phyloP scores from a whole-genome alignment of 92 coral and sea anemone species.

The Phymanthus crucifer region DNA sequence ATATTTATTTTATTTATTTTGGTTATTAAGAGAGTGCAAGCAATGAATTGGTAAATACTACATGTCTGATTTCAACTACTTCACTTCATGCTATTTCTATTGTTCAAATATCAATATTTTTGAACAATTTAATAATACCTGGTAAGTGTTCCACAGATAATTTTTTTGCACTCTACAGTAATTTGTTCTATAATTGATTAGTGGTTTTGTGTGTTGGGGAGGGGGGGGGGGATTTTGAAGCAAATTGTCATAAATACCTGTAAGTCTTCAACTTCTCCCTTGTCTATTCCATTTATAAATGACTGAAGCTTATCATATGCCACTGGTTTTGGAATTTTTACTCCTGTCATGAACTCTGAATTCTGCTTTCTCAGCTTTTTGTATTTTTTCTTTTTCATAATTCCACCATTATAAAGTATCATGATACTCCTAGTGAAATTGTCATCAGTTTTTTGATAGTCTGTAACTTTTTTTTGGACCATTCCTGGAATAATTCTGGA shows the following conservation, averaged over 20 bases:
- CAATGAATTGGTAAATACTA: neutral
- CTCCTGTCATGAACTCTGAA: constrained; percentile 11
- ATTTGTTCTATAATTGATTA: neutral
- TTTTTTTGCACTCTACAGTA: too few relatives aligned
- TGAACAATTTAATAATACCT: too few relatives aligned
- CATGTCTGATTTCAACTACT: too few relatives aligned
- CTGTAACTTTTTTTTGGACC: constrained; percentile 10
- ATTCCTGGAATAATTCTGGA: constrained; percentile 23
- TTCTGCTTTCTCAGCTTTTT: constrained; percentile 21
- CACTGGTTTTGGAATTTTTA: constrained; percentile 27
- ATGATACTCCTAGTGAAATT: constrained; percentile 18
- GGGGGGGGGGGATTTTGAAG: neutral
- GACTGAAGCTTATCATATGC: constrained; percentile 24
- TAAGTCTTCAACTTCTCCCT: constrained; percentile 30
- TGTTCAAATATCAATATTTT: neutral
- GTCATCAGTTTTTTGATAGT: constrained; percentile 2
- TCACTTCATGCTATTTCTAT: neutral
- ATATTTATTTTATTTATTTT: too few relatives aligned
- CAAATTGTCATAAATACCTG: constrained; percentile 15
- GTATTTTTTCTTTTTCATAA: constrained; percentile 30
- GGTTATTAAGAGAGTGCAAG: neutral
- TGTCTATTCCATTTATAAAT: constrained; percentile 19
- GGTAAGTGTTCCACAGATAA: too few relatives aligned
- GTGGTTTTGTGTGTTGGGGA: neutral
- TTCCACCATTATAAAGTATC: constrained; percentile 23